Evolutionary conservation across 2,113 vertebrate genomes (phyloP), one percentile per base, ranked within the genome.

Genomic region (Lamprotornis superbus): DNA sequence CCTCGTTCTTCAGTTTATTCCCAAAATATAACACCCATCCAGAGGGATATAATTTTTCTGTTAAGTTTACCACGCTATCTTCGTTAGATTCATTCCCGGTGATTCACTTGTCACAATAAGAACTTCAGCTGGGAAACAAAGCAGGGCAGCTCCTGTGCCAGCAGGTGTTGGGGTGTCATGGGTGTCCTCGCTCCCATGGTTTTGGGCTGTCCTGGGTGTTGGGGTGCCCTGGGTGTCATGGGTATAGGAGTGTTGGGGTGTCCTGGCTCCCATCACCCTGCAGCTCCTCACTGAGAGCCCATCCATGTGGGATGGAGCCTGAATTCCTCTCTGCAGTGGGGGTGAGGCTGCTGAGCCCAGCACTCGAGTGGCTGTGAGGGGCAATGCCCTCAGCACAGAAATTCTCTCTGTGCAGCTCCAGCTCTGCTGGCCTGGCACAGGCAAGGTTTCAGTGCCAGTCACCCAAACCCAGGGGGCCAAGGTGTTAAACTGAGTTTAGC

Each of bases 51-150:
- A 68, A 52, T 82, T 71, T 83, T 91, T 83, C 47, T 67, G 50
- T 91, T 59, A 91, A 56, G 80, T 87, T 94, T 96, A 74, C 1
- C 7, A 39, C 9, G 9, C 83, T 90, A 1, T 80, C 84, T 88
- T 57, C 69, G 76, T 90, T 86, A 86, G 68, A n/a, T 55, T 65
- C 12, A 3, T 83, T 93, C 64, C 39, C 5, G 42, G 31, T 81
- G 71, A 71, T 90, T 93, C 95, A 75, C 69, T 89, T 95, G 84
- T 91, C 89, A 80, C 89, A 83, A 12, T 91, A 87, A 82, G 91
- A 87, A 50, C 9, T 53, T 81, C 77, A 37, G 65, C 50, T 0
- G 39, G 64, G 69, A n/a, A n/a, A 23, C 24, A 65, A 56, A 42
- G 24, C 6, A 0, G 39, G 0, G 7, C 3, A 3, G 67, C 31